A percentile compares a stretch with the other conserved stretches of the same genome.
These are phyloP conservation scores for Pyrrhosoma nymphula DNA, from an alignment of 2,888 invertebrate genomes.

Conservation along the genomic window DNA sequence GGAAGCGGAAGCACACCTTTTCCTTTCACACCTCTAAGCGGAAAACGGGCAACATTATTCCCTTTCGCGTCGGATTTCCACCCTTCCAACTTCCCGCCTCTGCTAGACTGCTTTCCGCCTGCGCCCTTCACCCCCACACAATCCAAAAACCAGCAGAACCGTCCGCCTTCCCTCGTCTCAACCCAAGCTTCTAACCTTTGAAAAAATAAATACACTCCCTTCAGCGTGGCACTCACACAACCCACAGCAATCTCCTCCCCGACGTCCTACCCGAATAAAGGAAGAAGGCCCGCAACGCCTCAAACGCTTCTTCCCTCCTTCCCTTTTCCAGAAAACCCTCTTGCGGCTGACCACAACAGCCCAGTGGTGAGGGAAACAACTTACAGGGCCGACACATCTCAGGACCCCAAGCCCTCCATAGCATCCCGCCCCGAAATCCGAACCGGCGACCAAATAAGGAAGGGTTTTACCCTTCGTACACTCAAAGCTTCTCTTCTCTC, in stretches of 20 bases:
- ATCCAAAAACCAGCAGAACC: neutral
- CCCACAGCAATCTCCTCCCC: neutral
- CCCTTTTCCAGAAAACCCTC: neutral
- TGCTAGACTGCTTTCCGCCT: too few species aligned
- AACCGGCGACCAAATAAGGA: neutral
- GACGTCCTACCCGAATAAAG: neutral
- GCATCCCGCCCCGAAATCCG: neutral
- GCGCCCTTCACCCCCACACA: neutral
- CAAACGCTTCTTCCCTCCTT: neutral
- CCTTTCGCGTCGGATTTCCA: too few species aligned
- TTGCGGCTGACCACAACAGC: neutral
- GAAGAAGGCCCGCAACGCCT: neutral
- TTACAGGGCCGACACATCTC: neutral
- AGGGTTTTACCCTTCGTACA: neutral
- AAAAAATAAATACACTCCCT: neutral
- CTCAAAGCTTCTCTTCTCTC: neutral
- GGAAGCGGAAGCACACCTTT: too few species aligned
- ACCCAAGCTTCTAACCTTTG: neutral
- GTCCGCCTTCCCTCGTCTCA: neutral
- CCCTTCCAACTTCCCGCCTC: too few species aligned
- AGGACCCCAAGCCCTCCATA: neutral
- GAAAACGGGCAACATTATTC: too few species aligned
- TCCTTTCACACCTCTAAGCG: too few species aligned
- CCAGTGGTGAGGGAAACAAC: neutral
- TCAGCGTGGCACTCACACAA: neutral